Percentiles rank a stretch among this genome's conserved stretches.
These are phyloP conservation scores for Fratercula arctica DNA, from an alignment of 2,797 vertebrate genomes.

Conservation along the genomic window DNA sequence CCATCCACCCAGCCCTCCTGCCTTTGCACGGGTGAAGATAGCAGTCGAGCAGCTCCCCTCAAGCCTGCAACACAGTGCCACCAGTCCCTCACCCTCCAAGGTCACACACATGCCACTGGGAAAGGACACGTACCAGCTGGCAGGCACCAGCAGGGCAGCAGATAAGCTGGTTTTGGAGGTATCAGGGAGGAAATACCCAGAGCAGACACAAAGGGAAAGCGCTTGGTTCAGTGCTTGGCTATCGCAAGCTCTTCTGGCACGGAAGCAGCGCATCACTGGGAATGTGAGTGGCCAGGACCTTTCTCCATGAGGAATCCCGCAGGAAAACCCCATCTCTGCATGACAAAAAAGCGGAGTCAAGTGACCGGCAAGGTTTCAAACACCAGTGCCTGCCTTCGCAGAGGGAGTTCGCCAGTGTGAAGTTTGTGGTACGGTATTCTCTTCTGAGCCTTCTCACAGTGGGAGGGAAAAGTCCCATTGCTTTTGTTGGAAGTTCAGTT, in stretches of 20 bases:
- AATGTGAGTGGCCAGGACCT: fast-evolving
- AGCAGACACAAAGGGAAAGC: not conserved
- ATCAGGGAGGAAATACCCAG: not conserved
- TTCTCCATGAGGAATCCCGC: not conserved
- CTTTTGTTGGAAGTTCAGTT: not conserved
- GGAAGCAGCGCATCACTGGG: not conserved
- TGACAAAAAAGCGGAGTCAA: fast-evolving
- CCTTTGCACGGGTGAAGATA: not conserved
- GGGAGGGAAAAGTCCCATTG: not conserved
- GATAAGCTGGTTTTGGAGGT: not conserved
- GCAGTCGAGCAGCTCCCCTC: not conserved
- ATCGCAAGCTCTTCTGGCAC: not conserved
- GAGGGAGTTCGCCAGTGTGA: not conserved
- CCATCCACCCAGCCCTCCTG: not conserved
- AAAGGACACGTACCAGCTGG: not conserved
- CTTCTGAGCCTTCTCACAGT: not conserved
- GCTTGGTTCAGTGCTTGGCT: fast-evolving
- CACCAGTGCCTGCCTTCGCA: not conserved
- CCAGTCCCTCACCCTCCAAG: not conserved
- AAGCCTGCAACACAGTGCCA: not conserved
- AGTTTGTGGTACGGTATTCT: not conserved
- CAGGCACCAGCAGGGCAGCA: not conserved
- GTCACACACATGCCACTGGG: not conserved
- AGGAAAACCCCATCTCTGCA: not conserved
- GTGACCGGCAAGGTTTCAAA: not conserved